Conservation (phyloP, 2,888 invertebrate genomes). For the Mylabris sibirica region DNA sequence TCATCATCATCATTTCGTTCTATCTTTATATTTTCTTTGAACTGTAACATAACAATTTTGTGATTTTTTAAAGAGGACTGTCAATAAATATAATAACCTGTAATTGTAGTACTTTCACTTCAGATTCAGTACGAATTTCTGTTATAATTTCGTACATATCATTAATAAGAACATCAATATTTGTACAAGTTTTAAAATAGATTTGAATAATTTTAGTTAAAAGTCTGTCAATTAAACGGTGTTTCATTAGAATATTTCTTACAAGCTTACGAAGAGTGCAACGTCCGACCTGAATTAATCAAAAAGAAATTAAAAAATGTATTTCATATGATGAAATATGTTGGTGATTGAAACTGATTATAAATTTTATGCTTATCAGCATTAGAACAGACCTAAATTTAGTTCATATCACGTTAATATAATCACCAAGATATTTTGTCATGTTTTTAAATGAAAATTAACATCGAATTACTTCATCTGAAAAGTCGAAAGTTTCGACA, state of each 20-base stretch:
- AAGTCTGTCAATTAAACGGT: background rate
- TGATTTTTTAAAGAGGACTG: too few relatives aligned
- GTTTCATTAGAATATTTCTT: background rate
- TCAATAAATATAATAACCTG: constrained; percentile 6
- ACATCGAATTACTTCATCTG: constrained; percentile 65
- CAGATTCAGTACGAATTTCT: constrained; percentile 42
- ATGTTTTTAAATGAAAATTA: background rate
- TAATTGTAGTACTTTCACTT: constrained; percentile 37
- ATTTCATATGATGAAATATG: background rate
- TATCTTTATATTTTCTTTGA: too few relatives aligned
- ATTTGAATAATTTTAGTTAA: constrained; percentile 42
- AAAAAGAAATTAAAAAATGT: background rate
- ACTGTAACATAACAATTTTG: too few relatives aligned
- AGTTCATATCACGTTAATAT: too few relatives aligned
- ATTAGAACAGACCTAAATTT: too few relatives aligned
- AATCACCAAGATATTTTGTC: too few relatives aligned
- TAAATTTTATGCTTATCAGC: too few relatives aligned
- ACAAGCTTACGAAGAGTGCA: background rate
- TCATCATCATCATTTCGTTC: too few relatives aligned
- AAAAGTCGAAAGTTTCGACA: constrained; percentile 63
- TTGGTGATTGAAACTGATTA: background rate
- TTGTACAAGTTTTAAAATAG: constrained; percentile 36
- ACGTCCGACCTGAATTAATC: background rate
- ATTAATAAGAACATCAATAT: constrained; percentile 41
- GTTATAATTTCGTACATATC: constrained; percentile 48